These are phyloP conservation scores for Stichodactyla helianthus DNA, from an alignment of 64 coral and sea anemone species.

Conservation along the genomic window DNA sequence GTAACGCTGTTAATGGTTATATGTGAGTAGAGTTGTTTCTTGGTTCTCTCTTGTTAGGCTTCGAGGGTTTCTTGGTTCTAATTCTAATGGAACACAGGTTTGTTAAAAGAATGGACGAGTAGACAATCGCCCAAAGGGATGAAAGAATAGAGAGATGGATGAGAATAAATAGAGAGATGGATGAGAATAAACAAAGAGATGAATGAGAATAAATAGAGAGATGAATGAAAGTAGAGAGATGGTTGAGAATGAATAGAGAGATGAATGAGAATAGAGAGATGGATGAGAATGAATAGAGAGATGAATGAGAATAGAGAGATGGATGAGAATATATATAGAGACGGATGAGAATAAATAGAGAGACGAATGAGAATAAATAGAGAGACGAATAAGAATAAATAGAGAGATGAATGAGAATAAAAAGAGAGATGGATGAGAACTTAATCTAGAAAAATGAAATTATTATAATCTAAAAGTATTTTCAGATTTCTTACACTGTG, in stretches of 20 bases:
- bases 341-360: neutral
- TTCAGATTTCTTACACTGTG: slow-evolving; percentile 33
- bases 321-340: neutral
- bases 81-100: too few relatives aligned
- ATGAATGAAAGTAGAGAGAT: too few relatives aligned
- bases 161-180: too few relatives aligned
- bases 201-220: neutral
- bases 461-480: neutral
- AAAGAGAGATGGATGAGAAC: neutral
- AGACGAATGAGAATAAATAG: neutral
- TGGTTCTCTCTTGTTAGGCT: too few relatives aligned
- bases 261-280: too few relatives aligned
- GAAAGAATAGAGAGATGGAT: too few relatives aligned
- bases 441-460: neutral
- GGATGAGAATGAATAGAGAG: neutral
- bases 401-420: neutral
- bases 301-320: neutral
- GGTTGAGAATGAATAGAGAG: neutral
- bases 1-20: too few relatives aligned
- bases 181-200: too few relatives aligned
- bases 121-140: too few relatives aligned
- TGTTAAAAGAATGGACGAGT: too few relatives aligned
- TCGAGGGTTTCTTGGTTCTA: too few relatives aligned
- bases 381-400: neutral
- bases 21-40: too few relatives aligned